Percentiles rank a stretch among this genome's conserved stretches.
Evolutionary conservation across 2,888 invertebrate species (phyloP).

Genomic region (Hypomecis atomaria): DNA sequence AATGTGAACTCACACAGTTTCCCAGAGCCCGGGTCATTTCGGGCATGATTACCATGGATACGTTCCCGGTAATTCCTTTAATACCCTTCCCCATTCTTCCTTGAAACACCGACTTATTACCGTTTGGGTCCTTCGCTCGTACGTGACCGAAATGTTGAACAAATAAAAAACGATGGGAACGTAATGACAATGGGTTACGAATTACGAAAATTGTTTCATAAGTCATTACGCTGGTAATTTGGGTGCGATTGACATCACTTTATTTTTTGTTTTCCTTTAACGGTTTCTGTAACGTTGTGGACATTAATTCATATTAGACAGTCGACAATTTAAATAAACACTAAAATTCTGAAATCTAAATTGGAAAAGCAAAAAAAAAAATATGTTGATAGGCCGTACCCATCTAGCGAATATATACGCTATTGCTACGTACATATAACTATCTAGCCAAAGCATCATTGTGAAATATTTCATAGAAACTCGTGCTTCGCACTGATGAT

Average conservation of each 20-base stretch:
- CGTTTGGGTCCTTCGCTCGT: slow-evolving; percentile 19
- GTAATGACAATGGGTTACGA: slow-evolving; percentile 26
- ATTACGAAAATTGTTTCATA: slow-evolving; percentile 26
- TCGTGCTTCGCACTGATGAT: no score
- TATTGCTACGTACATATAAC: no score
- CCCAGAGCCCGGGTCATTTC: slow-evolving; percentile 8
- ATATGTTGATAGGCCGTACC: no score
- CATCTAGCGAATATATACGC: no score
- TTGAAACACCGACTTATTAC: slow-evolving; percentile 18
- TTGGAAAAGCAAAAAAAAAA: no score
- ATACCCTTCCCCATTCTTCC: slow-evolving; percentile 49
- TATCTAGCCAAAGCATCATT: no score
- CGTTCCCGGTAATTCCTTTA: slow-evolving; percentile 62
- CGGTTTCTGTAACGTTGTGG: background rate
- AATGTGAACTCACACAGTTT: slow-evolving; percentile 5
- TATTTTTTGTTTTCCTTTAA: background rate
- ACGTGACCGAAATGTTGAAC: slow-evolving; percentile 26
- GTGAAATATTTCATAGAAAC: no score
- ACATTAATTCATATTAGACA: no score
- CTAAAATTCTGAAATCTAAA: no score
- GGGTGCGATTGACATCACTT: slow-evolving; percentile 15
- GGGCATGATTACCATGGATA: slow-evolving; percentile 15
- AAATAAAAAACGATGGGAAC: slow-evolving; percentile 25
- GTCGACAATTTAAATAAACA: no score
- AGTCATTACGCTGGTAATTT: slow-evolving; percentile 25